Evolutionary conservation across 2,888 invertebrate species (phyloP), one percentile per base, ranked within the genome.

Genomic region (Dolichomitus sp.): DNA sequence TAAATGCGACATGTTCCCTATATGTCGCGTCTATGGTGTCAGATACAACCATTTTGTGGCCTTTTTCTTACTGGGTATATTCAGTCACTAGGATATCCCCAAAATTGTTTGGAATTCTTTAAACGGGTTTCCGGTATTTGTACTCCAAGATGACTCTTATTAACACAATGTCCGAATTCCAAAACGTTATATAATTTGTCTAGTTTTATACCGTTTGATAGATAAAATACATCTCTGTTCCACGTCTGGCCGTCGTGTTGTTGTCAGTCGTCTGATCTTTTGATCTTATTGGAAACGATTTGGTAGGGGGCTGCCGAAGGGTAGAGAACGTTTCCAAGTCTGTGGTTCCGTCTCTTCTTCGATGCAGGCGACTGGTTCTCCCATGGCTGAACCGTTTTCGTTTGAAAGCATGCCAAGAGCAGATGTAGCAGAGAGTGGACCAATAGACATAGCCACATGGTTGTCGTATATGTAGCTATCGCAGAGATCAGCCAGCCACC

Each of bases 341-440:
- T 52, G 54, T 69, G 66, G 66, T 80, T 76, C 70, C 50, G 65
- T 65, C 54, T 42, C 70, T 33, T 73, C 48, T 23, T 61, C 61
- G 73, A 17, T 66, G 33, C n/a, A 33, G 54, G 19, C 45, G 54
- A 61, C 48, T 48, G 7, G 48, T 17, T 23, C 48, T 61, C 50
- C 33, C 19, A 45, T 45, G 37, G 61, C 45, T 45, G 40, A 61
- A 40, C 40, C 19, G 83, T 77, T 83, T 80, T 73, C 77, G 80
- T 83, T 83, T 83, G 83, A 83, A 83, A 50, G 69, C 83, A 68
- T 83, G 83, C 80, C 83, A 83, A 80, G 68, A 68, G 76, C 83
- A 80, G 76, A 73, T 59, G 45, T 45, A 40, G 65, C 65, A 14
- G 30, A 45, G 42, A 68, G 52, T 72, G 59, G 45, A 81, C 75